phyloP scores from a whole-genome alignment of 1,140 invertebrate genomes.

The Drosophila seguyi region DNA sequence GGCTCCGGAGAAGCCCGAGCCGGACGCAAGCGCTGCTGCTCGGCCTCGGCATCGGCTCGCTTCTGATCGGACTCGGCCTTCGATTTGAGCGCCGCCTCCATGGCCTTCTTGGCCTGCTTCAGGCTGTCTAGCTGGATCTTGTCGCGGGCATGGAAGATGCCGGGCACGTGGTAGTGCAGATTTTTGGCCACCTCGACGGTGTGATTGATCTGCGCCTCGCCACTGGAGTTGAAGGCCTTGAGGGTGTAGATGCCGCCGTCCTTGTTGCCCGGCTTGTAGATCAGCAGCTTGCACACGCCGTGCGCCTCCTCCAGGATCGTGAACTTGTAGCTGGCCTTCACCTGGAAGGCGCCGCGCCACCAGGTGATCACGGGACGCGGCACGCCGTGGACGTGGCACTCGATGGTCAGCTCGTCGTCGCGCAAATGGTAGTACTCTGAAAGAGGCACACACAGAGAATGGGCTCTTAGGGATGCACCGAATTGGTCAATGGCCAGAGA shows the following conservation, averaged over 20 bases:
- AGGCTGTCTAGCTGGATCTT: constrained; percentile 74
- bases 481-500: neutral
- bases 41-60: constrained; percentile 70
- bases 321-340: constrained; percentile 82
- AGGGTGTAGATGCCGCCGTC: constrained; percentile 89
- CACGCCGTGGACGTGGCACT: constrained; percentile 78
- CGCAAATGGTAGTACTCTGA: constrained; percentile 84
- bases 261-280: constrained; percentile 86
- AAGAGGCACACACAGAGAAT: constrained; percentile 34
- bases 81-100: constrained; percentile 75
- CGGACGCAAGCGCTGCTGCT: constrained; percentile 52
- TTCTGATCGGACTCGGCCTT: constrained; percentile 79
- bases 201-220: constrained; percentile 87
- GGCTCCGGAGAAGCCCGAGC: constrained; percentile 72
- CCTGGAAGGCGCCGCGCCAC: constrained; percentile 78
- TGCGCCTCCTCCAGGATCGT: constrained; percentile 84
- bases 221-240: constrained; percentile 88
- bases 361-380: constrained; percentile 78
- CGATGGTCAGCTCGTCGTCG: constrained; percentile 83
- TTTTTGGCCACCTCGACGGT: constrained; percentile 79
- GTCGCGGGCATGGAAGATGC: constrained; percentile 79
- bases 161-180: constrained; percentile 76
- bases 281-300: constrained; percentile 87
- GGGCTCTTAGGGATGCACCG: constrained; percentile 1
- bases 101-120: constrained; percentile 65